A percentile compares a stretch with the other conserved stretches of the same genome.
These are phyloP conservation scores for Phataginus tetradactyla DNA, from an alignment of 2,797 vertebrate genomes.

Conservation along the genomic window DNA sequence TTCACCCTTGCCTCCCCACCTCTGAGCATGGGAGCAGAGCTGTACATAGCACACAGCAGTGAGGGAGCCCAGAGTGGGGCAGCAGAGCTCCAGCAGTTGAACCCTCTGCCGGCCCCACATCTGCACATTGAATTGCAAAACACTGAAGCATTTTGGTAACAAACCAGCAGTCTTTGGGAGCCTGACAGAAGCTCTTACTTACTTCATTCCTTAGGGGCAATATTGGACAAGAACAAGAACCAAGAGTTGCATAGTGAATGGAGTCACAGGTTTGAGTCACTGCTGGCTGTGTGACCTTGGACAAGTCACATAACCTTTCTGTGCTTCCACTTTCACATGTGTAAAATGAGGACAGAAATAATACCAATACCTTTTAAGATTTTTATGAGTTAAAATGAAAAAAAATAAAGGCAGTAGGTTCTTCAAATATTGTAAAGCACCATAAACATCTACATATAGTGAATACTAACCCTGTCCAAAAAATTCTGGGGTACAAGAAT, in stretches of 20 bases:
- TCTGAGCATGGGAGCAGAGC: background rate
- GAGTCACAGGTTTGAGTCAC: background rate
- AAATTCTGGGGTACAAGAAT: background rate
- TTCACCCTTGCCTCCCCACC: background rate
- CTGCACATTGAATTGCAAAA: background rate
- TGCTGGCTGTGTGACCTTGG: background rate
- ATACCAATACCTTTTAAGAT: background rate
- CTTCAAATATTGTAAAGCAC: background rate
- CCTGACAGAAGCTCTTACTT: slow-evolving; percentile 4
- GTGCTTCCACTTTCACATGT: background rate
- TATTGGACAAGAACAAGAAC: background rate
- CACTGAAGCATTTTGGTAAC: background rate
- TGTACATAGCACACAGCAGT: background rate
- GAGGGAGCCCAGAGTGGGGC: background rate
- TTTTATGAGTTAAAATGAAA: slow-evolving; percentile 4
- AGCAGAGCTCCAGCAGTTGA: background rate
- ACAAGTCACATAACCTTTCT: background rate
- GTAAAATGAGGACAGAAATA: background rate
- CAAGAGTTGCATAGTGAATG: background rate
- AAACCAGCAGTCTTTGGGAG: background rate
- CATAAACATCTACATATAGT: background rate
- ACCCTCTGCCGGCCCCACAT: background rate
- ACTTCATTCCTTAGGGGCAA: background rate
- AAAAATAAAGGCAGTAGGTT: background rate
- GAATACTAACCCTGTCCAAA: background rate